phyloP scores from a whole-genome alignment of 2,888 invertebrate genomes.

The Apamea sordens region DNA sequence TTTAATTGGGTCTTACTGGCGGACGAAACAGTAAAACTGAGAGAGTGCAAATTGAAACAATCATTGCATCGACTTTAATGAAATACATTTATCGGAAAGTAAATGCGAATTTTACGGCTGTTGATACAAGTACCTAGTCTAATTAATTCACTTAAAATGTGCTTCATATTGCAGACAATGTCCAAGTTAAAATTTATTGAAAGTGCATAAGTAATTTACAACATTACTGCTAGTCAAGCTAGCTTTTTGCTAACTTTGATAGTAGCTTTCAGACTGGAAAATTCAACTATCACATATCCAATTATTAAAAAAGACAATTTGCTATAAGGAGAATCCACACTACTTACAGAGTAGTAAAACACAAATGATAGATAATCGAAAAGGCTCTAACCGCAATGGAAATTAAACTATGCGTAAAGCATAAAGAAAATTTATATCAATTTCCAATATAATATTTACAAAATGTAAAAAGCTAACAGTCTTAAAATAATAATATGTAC shows the following conservation, averaged over 20 bases:
- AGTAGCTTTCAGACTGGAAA: not conserved
- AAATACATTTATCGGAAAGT: constrained; percentile 28
- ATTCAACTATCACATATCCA: not conserved
- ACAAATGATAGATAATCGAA: not conserved
- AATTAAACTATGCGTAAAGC: constrained; percentile 13
- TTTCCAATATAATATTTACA: not conserved
- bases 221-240: not conserved
- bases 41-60: constrained; percentile 70
- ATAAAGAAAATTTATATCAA: constrained; percentile 28
- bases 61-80: constrained; percentile 50
- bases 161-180: constrained; percentile 2
- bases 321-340: not conserved
- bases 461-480: not conserved
- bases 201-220: not conserved
- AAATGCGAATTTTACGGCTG: constrained; percentile 13
- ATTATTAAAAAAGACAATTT: not conserved
- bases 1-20: constrained; percentile 73
- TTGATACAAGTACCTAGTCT: not conserved
- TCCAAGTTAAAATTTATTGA: not conserved
- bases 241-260: constrained; percentile 13
- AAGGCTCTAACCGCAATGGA: constrained; percentile 11
- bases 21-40: constrained; percentile 65
- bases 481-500: not conserved
- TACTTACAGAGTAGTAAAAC: not conserved
- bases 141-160: constrained; percentile 17